Percentiles rank a stretch among this genome's conserved stretches.
phyloP scores from a whole-genome alignment of 2,113 vertebrate genomes.

The Puntigrus tetrazona region DNA sequence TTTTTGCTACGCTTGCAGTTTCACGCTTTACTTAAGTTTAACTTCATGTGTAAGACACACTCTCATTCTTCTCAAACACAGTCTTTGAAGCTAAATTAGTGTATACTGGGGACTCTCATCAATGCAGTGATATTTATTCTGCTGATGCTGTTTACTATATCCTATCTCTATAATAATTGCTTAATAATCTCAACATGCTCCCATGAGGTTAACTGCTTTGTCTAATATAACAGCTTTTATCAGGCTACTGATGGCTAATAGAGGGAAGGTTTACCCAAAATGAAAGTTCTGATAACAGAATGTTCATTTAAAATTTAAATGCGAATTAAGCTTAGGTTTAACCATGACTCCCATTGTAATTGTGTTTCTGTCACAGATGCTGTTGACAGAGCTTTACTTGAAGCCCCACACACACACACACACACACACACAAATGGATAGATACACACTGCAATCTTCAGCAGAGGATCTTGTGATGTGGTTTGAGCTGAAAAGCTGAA shows the following conservation, averaged over 20 bases:
- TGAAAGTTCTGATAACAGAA: not conserved
- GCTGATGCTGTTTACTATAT: not conserved
- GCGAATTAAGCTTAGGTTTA: not conserved
- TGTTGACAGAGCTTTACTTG: constrained; percentile 33
- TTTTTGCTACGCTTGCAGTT: constrained; percentile 66
- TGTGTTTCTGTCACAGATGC: not conserved
- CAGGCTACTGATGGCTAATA: not conserved
- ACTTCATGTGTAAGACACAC: not conserved
- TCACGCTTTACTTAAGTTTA: constrained; percentile 53
- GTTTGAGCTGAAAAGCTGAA: constrained; percentile 59
- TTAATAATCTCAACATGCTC: not conserved
- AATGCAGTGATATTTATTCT: not conserved
- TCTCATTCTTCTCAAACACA: not conserved
- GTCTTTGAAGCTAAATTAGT: not conserved
- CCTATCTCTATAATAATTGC: not conserved
- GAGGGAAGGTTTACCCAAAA: not conserved
- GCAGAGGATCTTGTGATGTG: constrained; percentile 63
- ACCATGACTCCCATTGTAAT: not conserved
- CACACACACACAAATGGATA: constrained; percentile 1
- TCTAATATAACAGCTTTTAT: not conserved
- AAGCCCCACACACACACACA: constrained; percentile 11
- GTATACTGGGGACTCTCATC: not conserved
- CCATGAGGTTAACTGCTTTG: not conserved
- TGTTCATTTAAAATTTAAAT: not conserved
- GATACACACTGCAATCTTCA: constrained; percentile 42